Evolutionary conservation across 1,140 invertebrate species (phyloP).

Genomic region (Sitodiplosis mosellana): DNA sequence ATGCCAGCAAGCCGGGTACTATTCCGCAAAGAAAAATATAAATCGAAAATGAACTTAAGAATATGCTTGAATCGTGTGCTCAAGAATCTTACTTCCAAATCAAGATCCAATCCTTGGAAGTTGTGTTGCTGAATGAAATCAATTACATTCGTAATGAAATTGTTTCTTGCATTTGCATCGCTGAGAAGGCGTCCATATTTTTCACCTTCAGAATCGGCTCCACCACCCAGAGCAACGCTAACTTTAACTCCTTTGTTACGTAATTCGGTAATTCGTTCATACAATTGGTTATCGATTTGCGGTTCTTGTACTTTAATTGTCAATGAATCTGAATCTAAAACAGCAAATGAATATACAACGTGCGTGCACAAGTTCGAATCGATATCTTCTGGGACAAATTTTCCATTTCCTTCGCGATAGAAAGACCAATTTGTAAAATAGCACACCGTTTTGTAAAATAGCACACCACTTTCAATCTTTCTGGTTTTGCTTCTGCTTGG

Average conservation of each 20-base stretch:
- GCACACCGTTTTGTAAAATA: constrained; percentile 69
- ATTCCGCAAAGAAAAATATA: not conserved
- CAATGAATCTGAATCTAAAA: constrained; percentile 53
- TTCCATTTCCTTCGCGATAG: constrained; percentile 63
- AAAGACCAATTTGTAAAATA: constrained; percentile 92
- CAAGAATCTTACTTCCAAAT: constrained; percentile 55
- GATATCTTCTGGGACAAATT: constrained; percentile 65
- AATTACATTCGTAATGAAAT: constrained; percentile 57
- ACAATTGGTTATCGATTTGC: constrained; percentile 76
- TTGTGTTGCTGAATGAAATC: constrained; percentile 59
- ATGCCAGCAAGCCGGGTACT: constrained; percentile 84
- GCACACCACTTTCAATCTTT: too few relatives aligned
- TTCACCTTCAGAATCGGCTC: constrained; percentile 74
- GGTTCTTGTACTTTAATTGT: constrained; percentile 71
- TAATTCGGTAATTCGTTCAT: constrained; percentile 55
- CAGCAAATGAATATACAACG: constrained; percentile 81
- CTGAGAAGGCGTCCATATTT: constrained; percentile 74
- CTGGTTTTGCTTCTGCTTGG: too few relatives aligned
- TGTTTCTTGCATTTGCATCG: constrained; percentile 43
- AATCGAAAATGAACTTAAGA: not conserved
- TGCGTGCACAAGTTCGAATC: constrained; percentile 74
- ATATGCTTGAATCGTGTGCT: constrained; percentile 46
- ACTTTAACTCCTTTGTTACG: constrained; percentile 63
- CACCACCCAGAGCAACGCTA: constrained; percentile 60
- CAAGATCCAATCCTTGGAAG: constrained; percentile 72